phyloP scores from a whole-genome alignment of 2,113 vertebrate genomes.

The Ceyx melanurus region DNA sequence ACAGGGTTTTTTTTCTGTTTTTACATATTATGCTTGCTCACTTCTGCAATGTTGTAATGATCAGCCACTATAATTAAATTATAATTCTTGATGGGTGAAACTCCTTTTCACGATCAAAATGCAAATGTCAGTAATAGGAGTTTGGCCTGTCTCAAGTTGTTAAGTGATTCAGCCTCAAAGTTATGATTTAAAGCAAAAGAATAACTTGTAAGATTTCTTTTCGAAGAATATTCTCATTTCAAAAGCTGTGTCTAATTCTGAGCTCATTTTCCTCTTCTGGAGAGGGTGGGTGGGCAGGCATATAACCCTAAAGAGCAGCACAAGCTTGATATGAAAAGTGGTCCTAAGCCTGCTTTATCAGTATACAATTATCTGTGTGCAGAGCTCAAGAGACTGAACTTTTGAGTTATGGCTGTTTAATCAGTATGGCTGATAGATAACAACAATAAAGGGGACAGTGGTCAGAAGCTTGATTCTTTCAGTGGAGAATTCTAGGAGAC shows the following conservation, averaged over 20 bases:
- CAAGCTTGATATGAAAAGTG: neutral
- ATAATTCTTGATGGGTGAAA: neutral
- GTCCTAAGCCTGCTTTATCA: neutral
- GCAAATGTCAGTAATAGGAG: neutral
- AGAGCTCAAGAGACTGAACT: neutral
- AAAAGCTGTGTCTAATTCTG: neutral
- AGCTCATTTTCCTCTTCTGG: neutral
- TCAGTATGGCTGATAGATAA: neutral
- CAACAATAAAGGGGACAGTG: neutral
- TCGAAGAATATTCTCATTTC: neutral
- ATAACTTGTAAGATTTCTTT: neutral
- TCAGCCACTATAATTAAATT: constrained; percentile 1
- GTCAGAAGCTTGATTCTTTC: neutral
- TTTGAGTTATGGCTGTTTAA: neutral
- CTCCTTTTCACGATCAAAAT: constrained; percentile 26
- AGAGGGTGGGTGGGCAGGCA: neutral
- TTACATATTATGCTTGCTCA: constrained; percentile 1
- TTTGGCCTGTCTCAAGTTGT: neutral
- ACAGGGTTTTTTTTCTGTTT: neutral
- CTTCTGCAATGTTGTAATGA: neutral
- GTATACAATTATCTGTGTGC: neutral
- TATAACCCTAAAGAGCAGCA: neutral
- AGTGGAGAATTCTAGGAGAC: neutral
- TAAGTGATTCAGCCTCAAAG: neutral
- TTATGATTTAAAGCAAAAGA: neutral